These are phyloP conservation scores for Syritta pipiens DNA, from an alignment of 2,888 invertebrate genomes.

Conservation along the genomic window DNA sequence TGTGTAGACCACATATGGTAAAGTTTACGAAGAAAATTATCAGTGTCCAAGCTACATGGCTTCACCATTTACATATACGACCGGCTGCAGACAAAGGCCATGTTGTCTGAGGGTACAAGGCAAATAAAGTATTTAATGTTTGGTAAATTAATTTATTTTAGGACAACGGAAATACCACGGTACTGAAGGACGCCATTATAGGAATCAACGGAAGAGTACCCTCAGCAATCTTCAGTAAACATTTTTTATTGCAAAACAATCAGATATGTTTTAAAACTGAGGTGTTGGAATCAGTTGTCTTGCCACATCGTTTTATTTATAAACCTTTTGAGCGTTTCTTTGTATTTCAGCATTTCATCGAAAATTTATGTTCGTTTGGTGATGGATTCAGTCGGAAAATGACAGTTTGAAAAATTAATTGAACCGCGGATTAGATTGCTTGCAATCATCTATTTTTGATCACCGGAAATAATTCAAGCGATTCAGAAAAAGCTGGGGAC, in stretches of 20 bases:
- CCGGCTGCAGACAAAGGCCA: too few species aligned
- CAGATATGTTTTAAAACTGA: slow-evolving; percentile 25
- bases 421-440: neutral
- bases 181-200: too few species aligned
- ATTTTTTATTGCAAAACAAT: slow-evolving; percentile 41
- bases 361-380: slow-evolving; percentile 30
- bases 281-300: slow-evolving; percentile 35
- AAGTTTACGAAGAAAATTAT: slow-evolving; percentile 27
- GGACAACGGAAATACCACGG: too few species aligned
- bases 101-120: too few species aligned
- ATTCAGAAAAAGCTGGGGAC: too few species aligned
- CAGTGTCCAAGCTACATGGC: too few species aligned
- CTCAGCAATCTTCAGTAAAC: slow-evolving; percentile 5
- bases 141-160: slow-evolving; percentile 26
- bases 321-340: slow-evolving; percentile 21
- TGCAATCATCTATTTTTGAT: too few species aligned
- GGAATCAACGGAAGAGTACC: too few species aligned
- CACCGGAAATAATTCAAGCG: too few species aligned
- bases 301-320: slow-evolving; percentile 47
- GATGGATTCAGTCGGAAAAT: slow-evolving; percentile 37
- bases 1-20: slow-evolving; percentile 55
- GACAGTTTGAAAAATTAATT: slow-evolving; percentile 30
- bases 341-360: slow-evolving; percentile 16
- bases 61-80: too few species aligned
- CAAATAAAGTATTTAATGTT: slow-evolving; percentile 48